Base-by-base conservation (phyloP, 1,140 invertebrate species). In the Drosophila sucinea region DNA sequence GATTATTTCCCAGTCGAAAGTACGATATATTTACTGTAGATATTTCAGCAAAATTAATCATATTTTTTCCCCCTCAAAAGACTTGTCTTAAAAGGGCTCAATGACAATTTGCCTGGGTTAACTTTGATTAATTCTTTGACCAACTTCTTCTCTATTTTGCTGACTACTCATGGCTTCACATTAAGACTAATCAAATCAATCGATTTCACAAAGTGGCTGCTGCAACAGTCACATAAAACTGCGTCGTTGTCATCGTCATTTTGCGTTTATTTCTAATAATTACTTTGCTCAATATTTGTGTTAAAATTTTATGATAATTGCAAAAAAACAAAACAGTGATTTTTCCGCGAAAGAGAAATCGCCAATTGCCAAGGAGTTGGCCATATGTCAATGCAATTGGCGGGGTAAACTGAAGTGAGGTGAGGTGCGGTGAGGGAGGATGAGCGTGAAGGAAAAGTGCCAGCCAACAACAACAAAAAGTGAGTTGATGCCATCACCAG, bases 271-370 rank as follows among this genome's bases (percentile, higher is more conserved):
- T 76, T 76, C 65, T 87, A 78, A 80, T 86, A 86, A 86, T 87
- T 83, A 82, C 72, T 79, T 75, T 70, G 64, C 72, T 86, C 73
- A 86, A 87, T 86, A 86, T 86, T 86, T 86, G 83, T 86, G 83
- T 70, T 83, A 83, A 76, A 71, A 79, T 80, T 87, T 79, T 83
- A 86, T 86, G 83, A 86, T 83, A 83, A 86, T 86, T 87, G 83
- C 83, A 75, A 70, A 75, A 87, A 55, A 58, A 57, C 8, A 47
- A 47, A 27, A 51, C 4, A 25, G 44, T 51, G 44, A 51, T 86
- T 86, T 86, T 86, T 79, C 73, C 60, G 70, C 67, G 83, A 86
- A 86, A 86, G 83, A 86, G 83, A 87, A 86, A 86, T 83, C 83
- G 83, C 30, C 79, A 73, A 87, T 71, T 70, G 67, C 60, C 79